These are phyloP conservation scores for Frieseomelitta varia DNA, from an alignment of 1,140 invertebrate species.

Conservation along the genomic window DNA sequence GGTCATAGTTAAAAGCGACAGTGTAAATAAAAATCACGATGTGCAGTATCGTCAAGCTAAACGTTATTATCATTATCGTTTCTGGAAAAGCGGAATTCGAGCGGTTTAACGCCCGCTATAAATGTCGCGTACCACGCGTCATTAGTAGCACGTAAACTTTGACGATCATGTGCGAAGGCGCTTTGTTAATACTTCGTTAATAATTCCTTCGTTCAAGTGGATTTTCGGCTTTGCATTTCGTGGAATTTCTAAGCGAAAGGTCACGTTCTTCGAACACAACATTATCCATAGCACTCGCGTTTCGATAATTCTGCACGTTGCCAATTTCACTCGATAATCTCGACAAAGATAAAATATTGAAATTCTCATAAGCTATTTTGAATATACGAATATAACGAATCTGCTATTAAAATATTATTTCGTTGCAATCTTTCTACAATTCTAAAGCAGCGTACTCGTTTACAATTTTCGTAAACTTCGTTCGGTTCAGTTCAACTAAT, in stretches of 20 bases:
- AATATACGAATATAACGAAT: too few species aligned
- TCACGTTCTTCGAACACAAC: not conserved
- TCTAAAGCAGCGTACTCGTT: too few species aligned
- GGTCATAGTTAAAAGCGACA: too few species aligned
- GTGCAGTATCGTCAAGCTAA: too few species aligned
- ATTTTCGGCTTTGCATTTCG: not conserved
- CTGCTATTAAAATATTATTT: too few species aligned
- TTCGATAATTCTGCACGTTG: not conserved
- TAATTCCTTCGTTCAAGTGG: too few species aligned
- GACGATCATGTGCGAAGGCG: not conserved
- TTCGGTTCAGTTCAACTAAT: too few species aligned
- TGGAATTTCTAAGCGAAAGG: not conserved
- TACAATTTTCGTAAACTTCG: too few species aligned
- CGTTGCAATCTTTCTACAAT: too few species aligned
- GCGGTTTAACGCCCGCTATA: not conserved
- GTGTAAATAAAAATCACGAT: not conserved
- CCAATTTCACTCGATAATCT: not conserved
- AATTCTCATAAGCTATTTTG: too few species aligned
- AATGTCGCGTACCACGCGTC: conserved; percentile 3
- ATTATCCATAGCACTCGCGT: not conserved
- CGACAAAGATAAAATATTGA: too few species aligned
- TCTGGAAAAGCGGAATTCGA: not conserved
- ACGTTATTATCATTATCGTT: not conserved
- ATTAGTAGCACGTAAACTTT: conserved; percentile 11
- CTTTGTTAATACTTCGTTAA: not conserved